A percentile compares a stretch with the other conserved stretches of the same genome.
Evolutionary conservation across 2,113 vertebrate genomes (phyloP).

Genomic region (Siniperca chuatsi): DNA sequence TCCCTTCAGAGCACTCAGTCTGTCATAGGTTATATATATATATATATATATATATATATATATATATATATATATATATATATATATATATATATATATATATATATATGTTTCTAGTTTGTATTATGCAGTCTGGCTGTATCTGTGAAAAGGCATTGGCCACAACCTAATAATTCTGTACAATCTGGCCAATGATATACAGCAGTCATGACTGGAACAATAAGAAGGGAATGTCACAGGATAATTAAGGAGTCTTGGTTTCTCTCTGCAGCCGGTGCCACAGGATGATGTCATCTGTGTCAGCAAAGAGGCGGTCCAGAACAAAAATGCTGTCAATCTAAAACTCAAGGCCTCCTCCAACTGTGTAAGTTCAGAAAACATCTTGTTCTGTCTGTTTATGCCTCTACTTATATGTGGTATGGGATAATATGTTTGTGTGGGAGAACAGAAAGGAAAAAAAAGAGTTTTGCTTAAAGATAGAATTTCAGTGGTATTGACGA

Average conservation of each 20-base stretch:
- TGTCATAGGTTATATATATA: background rate
- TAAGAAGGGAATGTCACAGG: background rate
- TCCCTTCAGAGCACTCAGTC: background rate
- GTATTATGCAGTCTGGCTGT: background rate
- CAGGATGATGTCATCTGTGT: slow-evolving; percentile 77
- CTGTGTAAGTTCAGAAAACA: slow-evolving; percentile 78
- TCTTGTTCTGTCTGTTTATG: background rate
- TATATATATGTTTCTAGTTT: background rate
- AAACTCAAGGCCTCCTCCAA: slow-evolving; percentile 73
- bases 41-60: background rate
- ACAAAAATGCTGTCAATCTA: slow-evolving; percentile 79
- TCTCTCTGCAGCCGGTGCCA: slow-evolving; percentile 55
- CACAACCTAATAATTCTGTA: background rate
- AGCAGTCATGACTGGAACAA: background rate
- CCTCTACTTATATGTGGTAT: background rate
- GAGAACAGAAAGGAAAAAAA: background rate
- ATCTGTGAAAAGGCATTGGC: background rate
- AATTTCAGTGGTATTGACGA: too few species aligned
- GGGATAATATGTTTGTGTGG: background rate
- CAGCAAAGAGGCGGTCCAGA: slow-evolving; percentile 67
- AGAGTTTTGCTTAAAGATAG: background rate
- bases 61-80: too few species aligned
- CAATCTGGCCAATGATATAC: background rate
- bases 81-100: background rate
- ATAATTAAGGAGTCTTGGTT: slow-evolving; percentile 24